phyloP scores from a whole-genome alignment of 2,113 vertebrate species.

The Gobio gobio region DNA sequence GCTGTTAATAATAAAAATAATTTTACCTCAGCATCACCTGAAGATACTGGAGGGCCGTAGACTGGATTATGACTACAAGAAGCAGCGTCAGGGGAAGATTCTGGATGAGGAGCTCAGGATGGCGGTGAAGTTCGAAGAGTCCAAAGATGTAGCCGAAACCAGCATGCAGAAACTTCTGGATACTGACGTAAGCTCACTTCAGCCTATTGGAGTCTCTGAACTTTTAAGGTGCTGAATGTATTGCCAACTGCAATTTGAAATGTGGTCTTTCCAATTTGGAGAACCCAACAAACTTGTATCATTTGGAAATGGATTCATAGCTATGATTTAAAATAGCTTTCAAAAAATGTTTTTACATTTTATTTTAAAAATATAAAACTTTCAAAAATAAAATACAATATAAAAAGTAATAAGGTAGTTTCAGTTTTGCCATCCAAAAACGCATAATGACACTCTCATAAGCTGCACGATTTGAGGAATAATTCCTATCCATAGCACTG shows the following conservation, averaged over 20 bases:
- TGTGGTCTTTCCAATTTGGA: not conserved
- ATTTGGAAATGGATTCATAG: no score
- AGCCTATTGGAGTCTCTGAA: not conserved
- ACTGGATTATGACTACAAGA: slow-evolving; percentile 97
- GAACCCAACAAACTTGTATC: not conserved
- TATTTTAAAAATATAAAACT: no score
- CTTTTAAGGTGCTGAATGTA: not conserved
- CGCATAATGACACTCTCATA: no score
- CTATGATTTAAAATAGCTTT: not conserved
- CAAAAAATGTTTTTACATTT: no score
- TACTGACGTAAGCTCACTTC: slow-evolving; percentile 84
- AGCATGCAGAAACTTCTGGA: slow-evolving; percentile 96
- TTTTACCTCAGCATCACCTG: slow-evolving; percentile 83
- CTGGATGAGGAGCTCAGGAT: slow-evolving; percentile 88
- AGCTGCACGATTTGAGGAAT: not conserved
- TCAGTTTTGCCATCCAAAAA: no score
- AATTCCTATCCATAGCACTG: not conserved
- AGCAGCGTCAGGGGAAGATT: slow-evolving; percentile 97
- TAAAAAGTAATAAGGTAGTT: no score
- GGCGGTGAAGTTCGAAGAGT: slow-evolving; percentile 93
- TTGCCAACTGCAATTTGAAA: not conserved
- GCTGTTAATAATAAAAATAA: not conserved
- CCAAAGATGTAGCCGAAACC: slow-evolving; percentile 88
- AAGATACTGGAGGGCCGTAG: slow-evolving; percentile 95
- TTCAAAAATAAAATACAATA: not conserved